These are phyloP conservation scores for Tragelaphus strepsiceros DNA, from an alignment of 2,113 vertebrate genomes.

Conservation along the genomic window DNA sequence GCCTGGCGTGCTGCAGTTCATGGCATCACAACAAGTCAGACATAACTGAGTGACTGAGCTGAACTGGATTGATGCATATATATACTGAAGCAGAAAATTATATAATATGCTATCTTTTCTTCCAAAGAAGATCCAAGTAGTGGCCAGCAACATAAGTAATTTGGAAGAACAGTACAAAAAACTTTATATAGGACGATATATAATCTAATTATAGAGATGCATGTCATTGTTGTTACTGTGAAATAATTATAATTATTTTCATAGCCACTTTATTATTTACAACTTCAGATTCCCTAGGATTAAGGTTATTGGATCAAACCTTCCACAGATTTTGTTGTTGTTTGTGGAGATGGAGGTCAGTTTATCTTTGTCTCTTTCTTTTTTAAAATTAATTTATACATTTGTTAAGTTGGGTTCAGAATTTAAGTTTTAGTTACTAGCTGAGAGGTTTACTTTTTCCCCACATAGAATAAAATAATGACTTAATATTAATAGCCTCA, in stretches of 20 bases:
- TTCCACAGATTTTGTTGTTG: background rate
- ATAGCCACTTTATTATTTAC: background rate
- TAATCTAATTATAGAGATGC: slow-evolving; percentile 11
- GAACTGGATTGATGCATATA: background rate
- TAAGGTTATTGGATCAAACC: background rate
- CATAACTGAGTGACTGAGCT: background rate
- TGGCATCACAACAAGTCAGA: accelerated
- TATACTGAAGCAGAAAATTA: background rate
- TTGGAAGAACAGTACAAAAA: background rate
- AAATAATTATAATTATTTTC: slow-evolving; percentile 5
- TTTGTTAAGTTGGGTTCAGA: background rate
- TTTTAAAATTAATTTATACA: background rate
- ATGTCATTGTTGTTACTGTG: background rate
- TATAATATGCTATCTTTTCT: background rate
- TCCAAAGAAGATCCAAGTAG: background rate
- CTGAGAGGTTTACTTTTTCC: background rate
- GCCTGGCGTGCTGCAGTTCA: accelerated
- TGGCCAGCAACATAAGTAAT: background rate
- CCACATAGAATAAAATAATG: slow-evolving; percentile 26
- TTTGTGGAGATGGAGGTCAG: background rate
- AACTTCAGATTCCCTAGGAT: background rate
- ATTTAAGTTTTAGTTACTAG: slow-evolving; percentile 24
- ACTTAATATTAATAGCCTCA: slow-evolving; percentile 48
- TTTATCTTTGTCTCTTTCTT: background rate
- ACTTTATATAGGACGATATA: background rate